Conservation (phyloP, 1,140 invertebrate species). For the Lepidurus packardi region DNA sequence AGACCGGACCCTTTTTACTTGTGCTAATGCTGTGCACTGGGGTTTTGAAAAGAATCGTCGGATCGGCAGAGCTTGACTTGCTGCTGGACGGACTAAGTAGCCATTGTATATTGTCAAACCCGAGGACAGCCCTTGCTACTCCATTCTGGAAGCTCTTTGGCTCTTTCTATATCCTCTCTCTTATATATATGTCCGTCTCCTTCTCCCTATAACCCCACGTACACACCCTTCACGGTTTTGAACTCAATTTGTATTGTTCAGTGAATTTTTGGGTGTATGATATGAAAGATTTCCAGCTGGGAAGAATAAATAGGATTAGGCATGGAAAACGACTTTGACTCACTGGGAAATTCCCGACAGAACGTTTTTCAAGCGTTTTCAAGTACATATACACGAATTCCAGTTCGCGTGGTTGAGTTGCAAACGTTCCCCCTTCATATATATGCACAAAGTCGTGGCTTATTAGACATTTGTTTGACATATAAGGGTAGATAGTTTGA, state of each 20-base stretch:
- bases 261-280: background rate
- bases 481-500: background rate
- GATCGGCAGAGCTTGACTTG: constrained; percentile 10
- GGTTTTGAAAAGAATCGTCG: background rate
- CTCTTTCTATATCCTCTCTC: no score
- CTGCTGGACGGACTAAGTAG: background rate
- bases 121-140: background rate
- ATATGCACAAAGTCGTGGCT: background rate
- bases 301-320: background rate
- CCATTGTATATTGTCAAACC: background rate
- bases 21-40: background rate
- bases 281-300: constrained; percentile 15
- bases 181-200: no score
- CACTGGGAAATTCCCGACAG: background rate
- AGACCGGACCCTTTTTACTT: background rate
- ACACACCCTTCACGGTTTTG: background rate
- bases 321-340: constrained; percentile 16
- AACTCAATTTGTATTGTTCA: constrained; percentile 19
- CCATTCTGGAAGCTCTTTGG: no score
- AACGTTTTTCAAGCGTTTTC: background rate
- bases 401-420: background rate
- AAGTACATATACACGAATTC: background rate
- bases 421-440: background rate
- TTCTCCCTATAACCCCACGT: no score
- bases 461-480: background rate